A percentile compares a stretch with the other conserved stretches of the same genome.
Evolutionary conservation across 2,113 vertebrate species (phyloP).

Genomic region (Albula goreensis): DNA sequence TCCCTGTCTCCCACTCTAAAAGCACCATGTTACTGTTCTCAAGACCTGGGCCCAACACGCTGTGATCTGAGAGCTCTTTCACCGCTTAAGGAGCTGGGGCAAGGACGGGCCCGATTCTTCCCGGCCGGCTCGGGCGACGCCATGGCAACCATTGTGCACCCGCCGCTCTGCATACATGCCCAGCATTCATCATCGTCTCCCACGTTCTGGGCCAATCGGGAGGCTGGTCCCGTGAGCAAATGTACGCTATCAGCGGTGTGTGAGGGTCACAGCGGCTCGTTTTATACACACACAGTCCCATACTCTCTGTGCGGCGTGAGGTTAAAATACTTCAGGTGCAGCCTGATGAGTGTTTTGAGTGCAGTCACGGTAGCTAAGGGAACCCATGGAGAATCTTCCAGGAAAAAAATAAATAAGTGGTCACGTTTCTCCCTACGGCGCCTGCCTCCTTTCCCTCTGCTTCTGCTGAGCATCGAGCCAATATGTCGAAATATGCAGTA

Average conservation of each 20-base stretch:
- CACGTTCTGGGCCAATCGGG: neutral
- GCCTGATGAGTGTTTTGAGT: too few species aligned
- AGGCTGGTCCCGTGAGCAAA: neutral
- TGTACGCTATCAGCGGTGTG: neutral
- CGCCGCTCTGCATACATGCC: slow-evolving; percentile 56
- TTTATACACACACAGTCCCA: too few species aligned
- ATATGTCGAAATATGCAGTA: too few species aligned
- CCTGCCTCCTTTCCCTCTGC: too few species aligned
- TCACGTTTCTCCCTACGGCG: too few species aligned
- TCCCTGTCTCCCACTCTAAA: neutral
- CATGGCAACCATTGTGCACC: slow-evolving; percentile 68
- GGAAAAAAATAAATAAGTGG: too few species aligned
- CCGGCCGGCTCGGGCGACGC: slow-evolving; percentile 48
- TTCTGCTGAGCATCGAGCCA: too few species aligned
- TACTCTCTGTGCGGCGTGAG: too few species aligned
- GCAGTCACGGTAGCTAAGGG: too few species aligned
- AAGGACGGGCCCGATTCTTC: slow-evolving; percentile 50
- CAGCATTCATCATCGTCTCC: slow-evolving; percentile 59
- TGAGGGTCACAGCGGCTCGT: neutral
- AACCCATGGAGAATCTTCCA: too few species aligned
- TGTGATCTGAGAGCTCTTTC: neutral
- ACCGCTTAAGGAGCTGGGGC: neutral
- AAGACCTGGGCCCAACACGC: neutral
- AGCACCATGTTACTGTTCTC: neutral
- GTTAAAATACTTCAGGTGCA: too few species aligned